phyloP scores from a whole-genome alignment of 2,888 invertebrate genomes.

The Osmoderma eremita region DNA sequence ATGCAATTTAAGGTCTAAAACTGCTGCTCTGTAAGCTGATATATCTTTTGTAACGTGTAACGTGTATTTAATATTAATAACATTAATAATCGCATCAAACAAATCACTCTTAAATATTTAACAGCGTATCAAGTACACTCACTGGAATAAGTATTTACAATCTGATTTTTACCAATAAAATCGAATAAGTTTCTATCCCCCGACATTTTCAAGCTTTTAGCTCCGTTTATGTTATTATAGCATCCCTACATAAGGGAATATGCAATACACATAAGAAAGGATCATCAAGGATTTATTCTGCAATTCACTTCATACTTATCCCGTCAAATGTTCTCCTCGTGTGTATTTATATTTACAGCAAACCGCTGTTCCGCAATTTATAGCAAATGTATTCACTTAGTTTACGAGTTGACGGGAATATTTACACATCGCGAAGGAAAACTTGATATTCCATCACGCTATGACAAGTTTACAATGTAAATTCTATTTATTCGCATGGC shows the following conservation, averaged over 20 bases:
- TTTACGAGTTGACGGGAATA: constrained; percentile 39
- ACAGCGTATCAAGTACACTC: no score
- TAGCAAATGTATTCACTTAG: constrained; percentile 36
- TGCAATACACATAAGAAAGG: background rate
- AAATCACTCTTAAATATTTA: no score
- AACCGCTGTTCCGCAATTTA: constrained; percentile 29
- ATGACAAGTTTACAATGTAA: constrained; percentile 41
- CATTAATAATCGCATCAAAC: no score
- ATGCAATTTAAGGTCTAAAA: no score
- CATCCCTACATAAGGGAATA: background rate
- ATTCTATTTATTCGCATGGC: constrained; percentile 37
- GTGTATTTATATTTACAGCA: constrained; percentile 28
- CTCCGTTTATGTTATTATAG: no score
- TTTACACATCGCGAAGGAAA: constrained; percentile 45
- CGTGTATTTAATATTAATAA: no score
- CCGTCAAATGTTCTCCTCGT: constrained; percentile 16
- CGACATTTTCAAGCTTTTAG: no score
- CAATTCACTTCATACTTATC: background rate
- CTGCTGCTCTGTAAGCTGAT: no score
- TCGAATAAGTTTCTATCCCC: no score
- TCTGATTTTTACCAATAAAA: no score
- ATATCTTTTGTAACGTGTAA: no score
- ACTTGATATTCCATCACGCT: constrained; percentile 43
- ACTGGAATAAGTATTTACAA: no score
- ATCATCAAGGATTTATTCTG: background rate